phyloP scores from a whole-genome alignment of 1,140 invertebrate species.

The Trypoxylus dichotomus region DNA sequence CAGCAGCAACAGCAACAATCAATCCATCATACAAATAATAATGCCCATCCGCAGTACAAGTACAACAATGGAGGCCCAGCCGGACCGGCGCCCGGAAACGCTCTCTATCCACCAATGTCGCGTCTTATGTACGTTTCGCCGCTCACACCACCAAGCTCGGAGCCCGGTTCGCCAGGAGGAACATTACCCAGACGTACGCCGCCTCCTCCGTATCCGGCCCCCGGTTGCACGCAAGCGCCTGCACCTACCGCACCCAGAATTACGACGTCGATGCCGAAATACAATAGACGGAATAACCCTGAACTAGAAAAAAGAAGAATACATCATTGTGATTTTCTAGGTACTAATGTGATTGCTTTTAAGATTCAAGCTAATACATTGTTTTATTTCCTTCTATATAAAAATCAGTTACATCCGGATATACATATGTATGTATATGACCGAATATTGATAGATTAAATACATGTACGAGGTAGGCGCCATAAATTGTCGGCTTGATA shows the following conservation, averaged over 20 bases:
- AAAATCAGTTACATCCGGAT: too few species aligned
- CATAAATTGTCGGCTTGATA: too few species aligned
- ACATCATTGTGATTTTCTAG: constrained; percentile 93
- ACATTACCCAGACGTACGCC: constrained; percentile 61
- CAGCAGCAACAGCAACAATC: constrained; percentile 46
- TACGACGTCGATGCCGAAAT: constrained; percentile 59
- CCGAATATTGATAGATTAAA: too few species aligned
- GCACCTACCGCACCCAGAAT: constrained; percentile 51
- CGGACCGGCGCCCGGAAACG: constrained; percentile 50
- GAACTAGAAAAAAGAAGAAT: constrained; percentile 92
- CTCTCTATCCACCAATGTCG: constrained; percentile 49
- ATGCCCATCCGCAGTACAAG: constrained; percentile 46
- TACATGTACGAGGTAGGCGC: too few species aligned
- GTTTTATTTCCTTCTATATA: background rate
- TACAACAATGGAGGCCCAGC: constrained; percentile 50
- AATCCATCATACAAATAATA: constrained; percentile 47
- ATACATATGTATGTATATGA: too few species aligned
- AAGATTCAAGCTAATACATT: background rate
- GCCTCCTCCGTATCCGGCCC: constrained; percentile 64
- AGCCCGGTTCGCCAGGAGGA: constrained; percentile 75
- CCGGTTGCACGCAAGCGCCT: constrained; percentile 55
- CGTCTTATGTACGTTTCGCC: constrained; percentile 77
- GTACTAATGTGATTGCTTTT: constrained; percentile 62
- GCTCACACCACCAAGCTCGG: constrained; percentile 78
- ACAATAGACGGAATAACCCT: constrained; percentile 94